Evolutionary conservation across 2,113 vertebrate genomes (phyloP).

Genomic region (Lynx canadensis): DNA sequence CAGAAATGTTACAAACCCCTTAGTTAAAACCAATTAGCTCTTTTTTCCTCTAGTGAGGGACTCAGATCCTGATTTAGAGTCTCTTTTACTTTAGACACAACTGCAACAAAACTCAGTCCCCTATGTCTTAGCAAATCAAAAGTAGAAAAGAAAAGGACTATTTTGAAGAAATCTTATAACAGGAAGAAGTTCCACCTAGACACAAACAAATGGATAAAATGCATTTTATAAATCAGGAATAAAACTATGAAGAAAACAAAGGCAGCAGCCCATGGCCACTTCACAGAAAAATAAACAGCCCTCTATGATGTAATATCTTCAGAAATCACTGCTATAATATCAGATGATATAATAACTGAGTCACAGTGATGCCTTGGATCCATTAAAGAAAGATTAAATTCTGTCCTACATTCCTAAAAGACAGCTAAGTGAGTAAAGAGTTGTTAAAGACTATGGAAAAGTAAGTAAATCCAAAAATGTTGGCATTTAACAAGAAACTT

Average conservation of each 20-base stretch:
- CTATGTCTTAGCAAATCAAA: slow-evolving; percentile 16
- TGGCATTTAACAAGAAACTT: background rate
- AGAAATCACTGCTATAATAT: background rate
- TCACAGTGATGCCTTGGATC: background rate
- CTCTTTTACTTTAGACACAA: background rate
- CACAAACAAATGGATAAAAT: background rate
- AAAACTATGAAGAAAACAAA: background rate
- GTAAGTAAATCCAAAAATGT: background rate
- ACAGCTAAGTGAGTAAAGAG: background rate
- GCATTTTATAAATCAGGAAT: background rate
- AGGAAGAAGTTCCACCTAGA: background rate
- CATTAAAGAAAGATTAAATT: background rate
- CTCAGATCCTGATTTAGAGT: background rate
- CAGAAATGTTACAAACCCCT: background rate
- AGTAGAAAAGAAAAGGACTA: background rate
- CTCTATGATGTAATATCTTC: background rate
- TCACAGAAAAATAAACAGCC: background rate
- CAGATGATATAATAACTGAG: background rate
- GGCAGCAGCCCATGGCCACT: background rate
- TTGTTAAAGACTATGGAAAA: slow-evolving; percentile 13
- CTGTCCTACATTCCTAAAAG: background rate
- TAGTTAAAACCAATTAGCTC: background rate
- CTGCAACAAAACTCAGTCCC: background rate
- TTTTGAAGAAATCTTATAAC: background rate
- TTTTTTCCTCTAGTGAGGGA: background rate